Base-by-base conservation (phyloP, 1,140 invertebrate species). In the Brevipalpus yothersi region DNA sequence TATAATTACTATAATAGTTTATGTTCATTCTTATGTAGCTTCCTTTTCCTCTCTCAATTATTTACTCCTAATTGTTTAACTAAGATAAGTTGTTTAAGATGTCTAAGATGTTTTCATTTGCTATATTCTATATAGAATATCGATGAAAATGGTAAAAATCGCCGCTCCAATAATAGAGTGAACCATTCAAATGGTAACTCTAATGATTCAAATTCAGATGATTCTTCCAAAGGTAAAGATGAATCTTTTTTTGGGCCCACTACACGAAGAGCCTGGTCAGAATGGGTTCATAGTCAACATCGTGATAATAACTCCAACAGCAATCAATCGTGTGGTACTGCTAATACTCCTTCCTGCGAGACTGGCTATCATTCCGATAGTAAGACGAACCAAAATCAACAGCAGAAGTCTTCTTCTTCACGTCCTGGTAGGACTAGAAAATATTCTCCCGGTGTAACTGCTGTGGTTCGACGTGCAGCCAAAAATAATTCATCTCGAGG, bases 201-300 rank as follows among this genome's bases (percentile, higher is more conserved):
- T n/a, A 41, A 17, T 42, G 41, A 57, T 57, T 57, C 56, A 15
- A 42, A 17, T 11, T 68, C 68, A 45, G 71, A 69, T 11, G 71
- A 68, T 58, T 69, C 71, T 59, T 70, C 70, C 1, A 64, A 64
- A 51, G 15, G 45, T 49, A 65, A 67, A 53, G 68, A 68, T 57
- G 69, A 70, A 42, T 66, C 65, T 41, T 63, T 75, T 42, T 74
- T 72, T 65, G 79, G 80, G 17, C 78, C 80, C 4, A 83, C 81
- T 43, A 84, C 82, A 1, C 72, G 82, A 10, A 73, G 79, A 63
- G 79, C 81, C 42, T 84, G 82, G 82, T 80, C 78, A 21, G 80
- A 82, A 68, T 82, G 78, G 75, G 72, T 56, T 68, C 79, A 76
- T 59, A 77, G 72, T 56, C 7, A 63, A 53, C 31, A 56, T 39